phyloP scores from a whole-genome alignment of 2,113 vertebrate genomes.

The Antechinus flavipes region DNA sequence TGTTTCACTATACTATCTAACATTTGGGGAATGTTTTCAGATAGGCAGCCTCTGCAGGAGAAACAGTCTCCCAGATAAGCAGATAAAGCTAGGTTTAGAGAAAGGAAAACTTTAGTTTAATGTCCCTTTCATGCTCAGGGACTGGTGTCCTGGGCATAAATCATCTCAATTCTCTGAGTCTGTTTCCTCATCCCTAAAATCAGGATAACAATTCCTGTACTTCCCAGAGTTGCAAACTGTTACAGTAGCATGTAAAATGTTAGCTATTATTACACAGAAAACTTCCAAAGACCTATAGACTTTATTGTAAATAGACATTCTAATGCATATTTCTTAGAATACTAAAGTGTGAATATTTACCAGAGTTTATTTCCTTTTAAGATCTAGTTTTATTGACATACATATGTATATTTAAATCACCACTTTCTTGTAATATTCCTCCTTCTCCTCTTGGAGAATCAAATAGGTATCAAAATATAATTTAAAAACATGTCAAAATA shows the following conservation, averaged over 20 bases:
- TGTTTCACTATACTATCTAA: neutral
- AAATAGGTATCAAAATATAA: too few relatives aligned
- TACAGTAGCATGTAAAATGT: neutral
- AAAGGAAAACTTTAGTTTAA: neutral
- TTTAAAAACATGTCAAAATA: too few relatives aligned
- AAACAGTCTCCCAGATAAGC: neutral
- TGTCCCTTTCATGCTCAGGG: neutral
- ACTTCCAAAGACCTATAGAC: neutral
- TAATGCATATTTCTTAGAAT: neutral
- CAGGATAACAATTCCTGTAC: neutral
- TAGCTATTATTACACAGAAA: neutral
- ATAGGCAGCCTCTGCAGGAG: neutral
- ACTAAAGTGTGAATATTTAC: neutral
- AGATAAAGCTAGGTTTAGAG: neutral
- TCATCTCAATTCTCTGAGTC: neutral
- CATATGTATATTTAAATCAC: neutral
- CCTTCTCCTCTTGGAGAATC: neutral
- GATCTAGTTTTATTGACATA: neutral
- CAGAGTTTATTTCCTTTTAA: neutral
- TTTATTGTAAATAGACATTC: neutral
- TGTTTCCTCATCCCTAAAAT: neutral
- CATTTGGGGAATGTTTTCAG: neutral
- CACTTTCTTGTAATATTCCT: neutral
- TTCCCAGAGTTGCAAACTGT: neutral
- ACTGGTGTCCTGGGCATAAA: neutral